Percentiles rank a stretch among this genome's conserved stretches.
Evolutionary conservation across 2,888 invertebrate species (phyloP).

Genomic region (Melanotus villosus): DNA sequence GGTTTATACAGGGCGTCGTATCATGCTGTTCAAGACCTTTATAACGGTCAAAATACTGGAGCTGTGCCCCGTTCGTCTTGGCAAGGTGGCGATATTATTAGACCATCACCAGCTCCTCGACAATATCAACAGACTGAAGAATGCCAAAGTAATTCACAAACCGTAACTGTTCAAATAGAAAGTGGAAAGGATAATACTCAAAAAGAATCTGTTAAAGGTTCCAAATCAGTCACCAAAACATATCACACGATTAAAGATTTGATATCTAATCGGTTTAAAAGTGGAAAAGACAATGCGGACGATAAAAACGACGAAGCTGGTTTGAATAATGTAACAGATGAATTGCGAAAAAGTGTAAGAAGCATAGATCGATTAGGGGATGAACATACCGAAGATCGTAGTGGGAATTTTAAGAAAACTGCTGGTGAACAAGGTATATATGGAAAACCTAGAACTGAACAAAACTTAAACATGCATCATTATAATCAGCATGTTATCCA

Average conservation of each 20-base stretch:
- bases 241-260: conserved; percentile 88
- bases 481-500: conserved; percentile 68
- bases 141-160: conserved; percentile 61
- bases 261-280: conserved; percentile 85
- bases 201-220: conserved; percentile 72
- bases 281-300: conserved; percentile 72
- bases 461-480: conserved; percentile 58
- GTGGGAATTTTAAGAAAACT: conserved; percentile 65
- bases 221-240: conserved; percentile 82
- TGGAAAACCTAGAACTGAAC: conserved; percentile 73
- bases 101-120: conserved; percentile 58
- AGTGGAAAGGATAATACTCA: conserved; percentile 73
- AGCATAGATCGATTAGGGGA: conserved; percentile 60
- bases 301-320: conserved; percentile 73
- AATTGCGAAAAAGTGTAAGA: conserved; percentile 64
- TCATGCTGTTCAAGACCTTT: conserved; percentile 71
- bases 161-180: conserved; percentile 74
- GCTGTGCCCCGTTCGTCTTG: conserved; percentile 64
- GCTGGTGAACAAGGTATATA: conserved; percentile 74
- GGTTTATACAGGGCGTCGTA: conserved; percentile 72
- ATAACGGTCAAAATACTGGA: conserved; percentile 64
- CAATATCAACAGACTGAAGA: conserved; percentile 61
- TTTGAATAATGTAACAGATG: conserved; percentile 76
- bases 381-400: conserved; percentile 67
- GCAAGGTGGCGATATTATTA: conserved; percentile 60